Evolutionary conservation across 2,797 vertebrate genomes (phyloP).

Genomic region (Thalassophryne amazonica): DNA sequence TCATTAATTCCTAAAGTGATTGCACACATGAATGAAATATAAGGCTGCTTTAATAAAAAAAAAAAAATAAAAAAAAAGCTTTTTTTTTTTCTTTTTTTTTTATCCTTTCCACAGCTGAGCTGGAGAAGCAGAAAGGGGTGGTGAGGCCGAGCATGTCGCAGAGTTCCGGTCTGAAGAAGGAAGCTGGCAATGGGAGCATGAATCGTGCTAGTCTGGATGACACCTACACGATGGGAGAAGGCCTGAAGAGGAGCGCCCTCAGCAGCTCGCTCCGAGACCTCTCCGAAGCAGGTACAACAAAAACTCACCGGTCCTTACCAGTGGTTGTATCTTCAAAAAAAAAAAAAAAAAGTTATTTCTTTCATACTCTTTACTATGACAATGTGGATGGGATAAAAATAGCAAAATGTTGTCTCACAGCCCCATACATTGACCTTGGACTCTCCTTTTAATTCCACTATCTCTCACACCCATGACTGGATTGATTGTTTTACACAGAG

Average conservation of each 20-base stretch:
- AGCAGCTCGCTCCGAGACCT: slow-evolving; percentile 96
- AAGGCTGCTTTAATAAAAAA: too few relatives aligned
- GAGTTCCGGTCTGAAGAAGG: slow-evolving; percentile 94
- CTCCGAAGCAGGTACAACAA: slow-evolving; percentile 90
- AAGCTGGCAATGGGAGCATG: slow-evolving; percentile 86
- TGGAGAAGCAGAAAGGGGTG: slow-evolving; percentile 97
- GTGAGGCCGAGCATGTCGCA: slow-evolving; percentile 95
- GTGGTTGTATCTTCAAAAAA: neutral
- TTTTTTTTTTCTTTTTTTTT: too few relatives aligned
- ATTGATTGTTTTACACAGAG: slow-evolving; percentile 35
- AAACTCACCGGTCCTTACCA: slow-evolving; percentile 5
- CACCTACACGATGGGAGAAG: slow-evolving; percentile 92
- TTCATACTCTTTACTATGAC: slow-evolving; percentile 32
- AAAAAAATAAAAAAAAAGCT: too few relatives aligned
- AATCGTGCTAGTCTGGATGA: slow-evolving; percentile 94
- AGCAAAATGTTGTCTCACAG: slow-evolving; percentile 66
- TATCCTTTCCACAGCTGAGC: slow-evolving; percentile 82
- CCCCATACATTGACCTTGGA: slow-evolving; percentile 48
- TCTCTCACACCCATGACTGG: slow-evolving; percentile 32
- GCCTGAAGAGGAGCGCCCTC: slow-evolving; percentile 94
- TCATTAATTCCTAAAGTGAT: neutral
- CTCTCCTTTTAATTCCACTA: slow-evolving; percentile 36
- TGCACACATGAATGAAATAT: neutral
- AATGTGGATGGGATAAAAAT: slow-evolving; percentile 59
- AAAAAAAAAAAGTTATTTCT: slow-evolving; percentile 3